phyloP scores from a whole-genome alignment of 1,140 invertebrate species.

The Phthorimaea operculella region DNA sequence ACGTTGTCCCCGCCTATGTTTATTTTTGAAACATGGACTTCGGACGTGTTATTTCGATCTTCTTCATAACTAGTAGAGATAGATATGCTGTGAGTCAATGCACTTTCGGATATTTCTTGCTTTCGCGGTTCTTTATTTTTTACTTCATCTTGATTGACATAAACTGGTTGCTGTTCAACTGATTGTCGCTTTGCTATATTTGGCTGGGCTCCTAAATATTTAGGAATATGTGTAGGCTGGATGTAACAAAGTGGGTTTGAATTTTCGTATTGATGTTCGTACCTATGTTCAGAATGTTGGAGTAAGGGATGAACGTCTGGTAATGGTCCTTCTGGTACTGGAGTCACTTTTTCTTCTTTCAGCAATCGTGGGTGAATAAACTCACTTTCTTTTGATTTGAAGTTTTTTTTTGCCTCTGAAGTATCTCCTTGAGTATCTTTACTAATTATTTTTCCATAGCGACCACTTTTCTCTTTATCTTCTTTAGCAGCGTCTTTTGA shows the following conservation, averaged over 20 bases:
- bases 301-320: conserved; percentile 74
- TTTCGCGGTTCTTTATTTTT: conserved; percentile 32
- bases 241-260: conserved; percentile 72
- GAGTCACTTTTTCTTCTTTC: conserved; percentile 61
- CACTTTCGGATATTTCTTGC: conserved; percentile 52
- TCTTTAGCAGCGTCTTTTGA: conserved; percentile 48
- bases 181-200: conserved; percentile 43
- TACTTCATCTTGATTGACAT: conserved; percentile 60
- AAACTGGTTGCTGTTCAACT: conserved; percentile 54
- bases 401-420: conserved; percentile 63
- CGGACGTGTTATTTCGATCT: conserved; percentile 34
- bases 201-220: conserved; percentile 71
- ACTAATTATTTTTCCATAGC: conserved; percentile 54
- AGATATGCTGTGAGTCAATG: conserved; percentile 57
- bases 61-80: conserved; percentile 55
- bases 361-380: conserved; percentile 57
- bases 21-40: conserved; percentile 62
- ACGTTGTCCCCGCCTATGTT: conserved; percentile 52
- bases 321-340: conserved; percentile 59
- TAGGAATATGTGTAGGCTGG: conserved; percentile 73
- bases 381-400: conserved; percentile 63
- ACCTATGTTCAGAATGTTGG: conserved; percentile 81
- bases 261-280: conserved; percentile 72
- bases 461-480: conserved; percentile 28
- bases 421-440: conserved; percentile 55